Base-by-base conservation (phyloP, 2,113 vertebrate species). In the Rhinolophus sinicus region DNA sequence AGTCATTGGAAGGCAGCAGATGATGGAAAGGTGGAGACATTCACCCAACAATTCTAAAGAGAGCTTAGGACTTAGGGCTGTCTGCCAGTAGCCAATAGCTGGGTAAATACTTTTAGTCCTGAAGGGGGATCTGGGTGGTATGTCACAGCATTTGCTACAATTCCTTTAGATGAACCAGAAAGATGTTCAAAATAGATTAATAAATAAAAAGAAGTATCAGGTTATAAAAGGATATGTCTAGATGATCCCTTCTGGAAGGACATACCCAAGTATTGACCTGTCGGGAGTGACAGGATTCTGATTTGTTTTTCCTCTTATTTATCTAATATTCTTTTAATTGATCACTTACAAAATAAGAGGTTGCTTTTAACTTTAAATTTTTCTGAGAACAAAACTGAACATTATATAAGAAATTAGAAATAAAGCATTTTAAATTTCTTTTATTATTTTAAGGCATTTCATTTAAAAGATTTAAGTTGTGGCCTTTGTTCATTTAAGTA, bases 381-480 rank as follows among this genome's bases (percentile, higher is more conserved):
- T 92, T 94, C 62, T 94, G 47, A 92, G 21, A 38, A 72, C 54
- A 85, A 95, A 90, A 30, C 70, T 76, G 14, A 22, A 78, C 7
- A 78, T 69, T 80, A 50, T 38, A 35, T 19, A 64, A 87, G 11
- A 94, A 90, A 70, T 78, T 85, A 70, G 12, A 86, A 90, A 92
- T 69, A 50, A 94, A 50, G 5, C 60, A 44, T 40, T 84, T 65
- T 73, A 58, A 89, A 75, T 82, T 62, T 64, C 16, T 11, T 52
- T 70, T 69, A 65, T 69, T 88, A 84, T 88, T 93, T 93, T 93
- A 88, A 93, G 18, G 38, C 88, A 50, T 88, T 82, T 83, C 60
- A 76, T 89, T 90, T 10, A 38, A 80, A 94, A 89, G 22, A 83
- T 81, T 50, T 87, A 80, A 76, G 35, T 84, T 75, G 40, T 82